Evolutionary conservation across 2,888 invertebrate species (phyloP), one percentile per base, ranked within the genome.

Genomic region (Caenorhabditis drosophilae): DNA sequence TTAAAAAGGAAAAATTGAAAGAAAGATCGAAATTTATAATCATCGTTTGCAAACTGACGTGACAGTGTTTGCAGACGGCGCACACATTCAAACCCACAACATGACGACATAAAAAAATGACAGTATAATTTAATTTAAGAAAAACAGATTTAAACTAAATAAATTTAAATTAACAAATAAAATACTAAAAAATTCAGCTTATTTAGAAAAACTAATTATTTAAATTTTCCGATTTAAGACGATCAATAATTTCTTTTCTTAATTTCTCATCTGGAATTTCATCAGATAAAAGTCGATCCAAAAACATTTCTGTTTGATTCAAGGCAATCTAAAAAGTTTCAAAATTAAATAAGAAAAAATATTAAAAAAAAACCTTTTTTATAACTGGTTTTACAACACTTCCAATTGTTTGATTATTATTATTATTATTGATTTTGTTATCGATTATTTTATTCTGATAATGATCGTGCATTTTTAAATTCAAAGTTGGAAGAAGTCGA

Each of bases 371-470:
- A 18, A 72, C 72, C 64, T 69, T 42, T 44, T 73, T 73, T n/a
- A 73, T 23, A 35, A 73, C 66, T 6, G 73, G 73, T 27, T 73
- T 73, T 11, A 73, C 61, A n/a, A 73, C 64, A 45, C 52, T 63
- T 58, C 64, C 67, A 26, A 69, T 44, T 9, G 66, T 62, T 23
- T 53, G 67, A 9, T 22, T 31, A 11, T 48, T 45, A 2, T 34
- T 36, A 23, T 22, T 15, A 0, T 26, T n/a, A 6, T 42, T 42
- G 7, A 9, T 31, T 31, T 31, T 40, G 9, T 40, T n/a, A 6
- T 40, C 40, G n/a, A n/a, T n/a, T n/a, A n/a, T 26, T 44, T n/a
- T 7, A 9, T 4, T n/a, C 23, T 34, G 7, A 3, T 16, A 4
- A 12, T 59, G 53, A 38, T 66, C 66, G 35, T 66, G 57, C 44